phyloP scores from a whole-genome alignment of 2,113 vertebrate species.

The Typhlomys cinereus region DNA sequence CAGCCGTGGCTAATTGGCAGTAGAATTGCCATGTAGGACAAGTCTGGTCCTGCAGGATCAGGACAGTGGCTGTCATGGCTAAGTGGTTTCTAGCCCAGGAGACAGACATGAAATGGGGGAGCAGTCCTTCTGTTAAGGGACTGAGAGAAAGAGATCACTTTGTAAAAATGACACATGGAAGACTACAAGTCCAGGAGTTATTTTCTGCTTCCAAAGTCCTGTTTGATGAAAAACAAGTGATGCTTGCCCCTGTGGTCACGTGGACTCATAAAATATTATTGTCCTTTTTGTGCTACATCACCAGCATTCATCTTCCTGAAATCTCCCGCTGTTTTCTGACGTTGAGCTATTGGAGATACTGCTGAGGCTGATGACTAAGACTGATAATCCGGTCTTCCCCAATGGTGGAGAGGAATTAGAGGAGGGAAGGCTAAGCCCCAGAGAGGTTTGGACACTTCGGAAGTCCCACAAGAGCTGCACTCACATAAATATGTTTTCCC shows the following conservation, averaged over 20 bases:
- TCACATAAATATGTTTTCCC: neutral
- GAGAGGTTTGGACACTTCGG: constrained; percentile 7
- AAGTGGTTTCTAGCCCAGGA: constrained; percentile 83
- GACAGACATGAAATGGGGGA: constrained; percentile 83
- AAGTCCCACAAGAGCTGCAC: constrained; percentile 1
- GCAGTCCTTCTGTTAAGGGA: constrained; percentile 82
- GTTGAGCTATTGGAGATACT: constrained; percentile 73
- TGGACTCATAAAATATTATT: constrained; percentile 79
- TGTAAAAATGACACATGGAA: constrained; percentile 84
- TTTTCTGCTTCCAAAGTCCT: constrained; percentile 80
- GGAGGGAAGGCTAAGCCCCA: neutral
- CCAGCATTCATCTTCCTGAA: constrained; percentile 71
- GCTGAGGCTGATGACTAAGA: constrained; percentile 68
- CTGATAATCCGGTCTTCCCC: constrained; percentile 62
- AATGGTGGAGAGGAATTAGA: constrained; percentile 66
- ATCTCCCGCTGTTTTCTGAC: constrained; percentile 71
- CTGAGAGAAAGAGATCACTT: constrained; percentile 81
- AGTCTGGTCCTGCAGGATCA: constrained; percentile 72
- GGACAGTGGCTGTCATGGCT: constrained; percentile 80
- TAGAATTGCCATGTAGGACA: constrained; percentile 64
- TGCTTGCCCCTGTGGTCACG: constrained; percentile 65
- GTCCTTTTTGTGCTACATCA: constrained; percentile 75
- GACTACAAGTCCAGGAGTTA: constrained; percentile 80
- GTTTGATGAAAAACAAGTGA: constrained; percentile 81
- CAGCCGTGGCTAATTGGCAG: constrained; percentile 74